Base-by-base conservation (phyloP, 1,140 invertebrate genomes). In the Phortica variegata region DNA sequence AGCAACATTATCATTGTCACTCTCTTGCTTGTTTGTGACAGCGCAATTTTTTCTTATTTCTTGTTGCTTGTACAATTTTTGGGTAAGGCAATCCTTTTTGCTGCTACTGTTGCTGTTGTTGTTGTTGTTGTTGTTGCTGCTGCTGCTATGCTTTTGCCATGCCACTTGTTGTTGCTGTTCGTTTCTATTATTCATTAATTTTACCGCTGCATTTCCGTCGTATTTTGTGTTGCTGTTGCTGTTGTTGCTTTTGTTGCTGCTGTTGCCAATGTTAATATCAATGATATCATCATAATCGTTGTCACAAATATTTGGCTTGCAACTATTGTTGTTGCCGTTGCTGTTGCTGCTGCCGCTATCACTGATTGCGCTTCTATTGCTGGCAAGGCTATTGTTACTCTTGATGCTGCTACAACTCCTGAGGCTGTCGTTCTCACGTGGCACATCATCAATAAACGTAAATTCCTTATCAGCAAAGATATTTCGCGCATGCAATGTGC, bases 141-240 rank as follows among this genome's bases (percentile, higher is more conserved):
- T 3, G 47, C 23, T 62, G 51, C 53, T 69, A 70, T 69, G 68
- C 44, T 42, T 46, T 72, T 58, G 63, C 68, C 58, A 69, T 71
- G 68, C 63, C 68, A 63, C 62, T 72, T 68, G 16, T 21, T 33
- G 68, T 59, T 66, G 60, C 43, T 56, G 40, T 45, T 68, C 56
- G 63, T 63, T 68, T 68, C 60, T 56, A 68, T 68, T 60, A 68
- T 68, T 68, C 63, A 68, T 68, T 68, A 68, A 68, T 68, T 63
- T 68, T 60, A 68, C 51, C 60, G 63, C 60, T 60, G 59, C 63
- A 68, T 68, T 68, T 68, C 63, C 65, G 63, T 68, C 55, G 51
- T 39, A 20, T 19, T 15, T 7, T 16, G 7, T 21, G 29, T 10
- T 43, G 15, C 48, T 32, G 26, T 44, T 49, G 19, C 49, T 54